Conservation (phyloP, 2,888 invertebrate species). For the Uropetala carovei region DNA sequence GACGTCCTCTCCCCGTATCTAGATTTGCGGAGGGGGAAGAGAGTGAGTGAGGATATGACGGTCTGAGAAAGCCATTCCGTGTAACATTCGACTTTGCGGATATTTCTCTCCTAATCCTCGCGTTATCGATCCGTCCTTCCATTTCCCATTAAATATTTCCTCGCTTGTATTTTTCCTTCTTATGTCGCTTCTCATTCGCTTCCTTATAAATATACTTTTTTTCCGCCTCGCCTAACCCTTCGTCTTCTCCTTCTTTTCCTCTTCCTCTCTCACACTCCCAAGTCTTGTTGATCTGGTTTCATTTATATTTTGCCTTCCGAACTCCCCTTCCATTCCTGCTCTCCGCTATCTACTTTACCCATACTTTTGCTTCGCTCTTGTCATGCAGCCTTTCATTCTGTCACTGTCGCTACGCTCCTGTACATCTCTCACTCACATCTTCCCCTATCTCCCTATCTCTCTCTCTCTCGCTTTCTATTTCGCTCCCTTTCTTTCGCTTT, state of each 20-base stretch:
- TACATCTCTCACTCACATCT: background rate
- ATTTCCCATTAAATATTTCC: background rate
- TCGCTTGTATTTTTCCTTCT: background rate
- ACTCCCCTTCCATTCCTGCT: background rate
- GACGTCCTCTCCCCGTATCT: background rate
- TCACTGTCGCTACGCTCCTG: background rate
- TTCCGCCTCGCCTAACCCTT: background rate
- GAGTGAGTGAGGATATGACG: background rate
- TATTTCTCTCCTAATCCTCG: background rate
- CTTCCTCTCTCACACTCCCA: background rate
- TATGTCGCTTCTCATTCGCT: background rate
- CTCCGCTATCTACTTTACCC: background rate
- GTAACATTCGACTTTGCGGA: background rate
- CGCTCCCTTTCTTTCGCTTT: too few species aligned
- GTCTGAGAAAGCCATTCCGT: background rate
- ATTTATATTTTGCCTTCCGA: background rate
- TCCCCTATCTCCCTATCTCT: background rate
- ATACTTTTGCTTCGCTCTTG: background rate
- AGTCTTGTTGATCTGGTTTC: background rate
- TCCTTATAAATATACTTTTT: constrained; percentile 5
- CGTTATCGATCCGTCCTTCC: background rate
- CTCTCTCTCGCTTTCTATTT: too few species aligned
- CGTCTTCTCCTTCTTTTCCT: background rate
- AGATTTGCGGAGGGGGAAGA: background rate
- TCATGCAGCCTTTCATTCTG: background rate